Base-by-base conservation (phyloP, 2,113 vertebrate genomes). In the Ctenomys sociabilis region DNA sequence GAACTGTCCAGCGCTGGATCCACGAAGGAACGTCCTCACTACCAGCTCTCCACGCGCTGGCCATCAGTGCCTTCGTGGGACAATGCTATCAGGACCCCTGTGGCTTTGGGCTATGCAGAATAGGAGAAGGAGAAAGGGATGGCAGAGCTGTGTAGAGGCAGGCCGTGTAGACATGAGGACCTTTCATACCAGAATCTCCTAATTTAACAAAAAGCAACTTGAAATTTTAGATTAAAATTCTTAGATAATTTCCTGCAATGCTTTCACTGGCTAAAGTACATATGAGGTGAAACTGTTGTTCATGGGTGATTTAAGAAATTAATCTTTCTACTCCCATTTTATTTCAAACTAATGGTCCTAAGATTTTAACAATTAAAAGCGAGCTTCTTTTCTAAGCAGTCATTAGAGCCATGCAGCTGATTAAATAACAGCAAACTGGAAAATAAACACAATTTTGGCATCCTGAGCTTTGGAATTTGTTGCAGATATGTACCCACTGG, bases 391-490 rank as follows among this genome's bases (percentile, higher is more conserved):
- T 88, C 83, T 95, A 45, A 89, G 80, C 75, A 59, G 73, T 91
- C 95, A 95, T 95, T 90, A 97, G 95, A 96, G 82, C 32, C 24
- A 91, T 92, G 32, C 43, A 93, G 45, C 91, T 89, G 68, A 96
- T 89, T 95, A 96, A 97, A 97, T 93, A 93, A 95, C 94, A 95
- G 28, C 16, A 94, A 43, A 83, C 22, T 81, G 28, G 63, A 85
- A 96, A 95, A 96, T 86, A 92, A 94, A 90, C 61, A 95, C 87
- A 82, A 84, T 94, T 93, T 88, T 80, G 90, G 52, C 93, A 75
- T 59, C 66, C 54, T 80, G 61, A 97, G 63, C 22, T 89, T 91
- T 57, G 94, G 45, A 95, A 90, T 95, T 93, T 96, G 45, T 66
- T 95, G 28, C 73, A 96, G 90, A 95, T 92, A 96, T 52, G 63